A percentile compares a stretch with the other conserved stretches of the same genome.
Conservation (phyloP, 2,888 invertebrate species). For the Halocaridina rubra region DNA sequence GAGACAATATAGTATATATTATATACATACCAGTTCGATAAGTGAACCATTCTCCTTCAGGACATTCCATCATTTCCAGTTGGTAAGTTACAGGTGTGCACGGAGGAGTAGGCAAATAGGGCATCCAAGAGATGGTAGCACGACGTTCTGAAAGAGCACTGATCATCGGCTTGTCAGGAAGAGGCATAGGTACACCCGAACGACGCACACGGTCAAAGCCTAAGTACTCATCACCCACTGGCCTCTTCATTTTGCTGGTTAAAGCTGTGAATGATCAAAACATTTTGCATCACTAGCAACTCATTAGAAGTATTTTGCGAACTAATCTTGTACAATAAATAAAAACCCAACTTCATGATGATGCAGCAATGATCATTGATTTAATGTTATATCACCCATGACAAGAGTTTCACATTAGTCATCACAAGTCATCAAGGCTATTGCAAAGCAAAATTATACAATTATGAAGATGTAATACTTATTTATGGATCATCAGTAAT, state of each 20-base stretch:
- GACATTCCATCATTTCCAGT: constrained; percentile 92
- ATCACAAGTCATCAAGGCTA: too few species aligned
- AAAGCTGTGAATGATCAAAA: too few species aligned
- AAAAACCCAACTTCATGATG: too few species aligned
- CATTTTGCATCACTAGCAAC: too few species aligned
- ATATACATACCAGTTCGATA: constrained; percentile 76
- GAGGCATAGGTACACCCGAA: constrained; percentile 86
- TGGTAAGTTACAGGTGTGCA: constrained; percentile 92
- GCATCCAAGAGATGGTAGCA: constrained; percentile 92
- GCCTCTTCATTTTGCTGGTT: constrained; percentile 71
- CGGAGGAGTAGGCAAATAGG: constrained; percentile 88
- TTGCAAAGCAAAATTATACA: too few species aligned
- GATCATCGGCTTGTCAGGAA: constrained; percentile 91
- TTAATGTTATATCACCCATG: too few species aligned
- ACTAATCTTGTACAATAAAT: too few species aligned
- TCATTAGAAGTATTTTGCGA: too few species aligned
- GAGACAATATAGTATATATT: neutral
- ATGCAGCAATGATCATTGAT: too few species aligned
- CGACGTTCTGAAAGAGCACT: constrained; percentile 87
- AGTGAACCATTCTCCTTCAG: constrained; percentile 93
- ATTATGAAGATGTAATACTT: too few species aligned
- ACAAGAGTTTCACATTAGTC: too few species aligned
- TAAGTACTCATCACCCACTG: constrained; percentile 78
- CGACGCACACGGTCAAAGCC: constrained; percentile 86
- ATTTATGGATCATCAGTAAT: too few species aligned